Evolutionary conservation across 35 echinoderm and acorn worm genomes (phyloP), one percentile per base, ranked within the genome.

Genomic region (Heliocidaris erythrogramma): DNA sequence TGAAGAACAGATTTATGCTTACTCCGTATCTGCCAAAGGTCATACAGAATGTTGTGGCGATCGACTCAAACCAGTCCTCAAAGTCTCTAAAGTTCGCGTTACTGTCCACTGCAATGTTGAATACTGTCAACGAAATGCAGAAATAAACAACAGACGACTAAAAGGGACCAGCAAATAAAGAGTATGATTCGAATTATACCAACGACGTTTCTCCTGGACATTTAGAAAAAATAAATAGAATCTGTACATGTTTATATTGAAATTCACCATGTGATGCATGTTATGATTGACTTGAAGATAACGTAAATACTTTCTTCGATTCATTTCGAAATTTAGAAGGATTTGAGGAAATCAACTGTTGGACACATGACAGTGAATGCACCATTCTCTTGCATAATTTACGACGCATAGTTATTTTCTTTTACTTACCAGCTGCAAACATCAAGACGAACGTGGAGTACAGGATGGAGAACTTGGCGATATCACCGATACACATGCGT

Each of bases 371-470:
- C 52, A 56, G 11, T 12, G 5, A 56, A 10, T 56, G 13, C 10
- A 56, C 52, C 14, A 56, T 56, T 56, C 13, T 13, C 2, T 56
- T 56, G 52, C 9, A 7, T 13, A n/a, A 5, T 0, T 27, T 27
- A 78, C 18, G 21, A 8, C 7, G 65, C 0, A n/a, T 24, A 42
- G 35, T 42, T 3, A 84, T 84, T 29, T 84, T 18, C 69, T 84
- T 4, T 84, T 16, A 48, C 94, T 94, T 90, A 99, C 98, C 98
- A 93, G 61, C 96, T 17, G 94, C 93, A 94, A 99, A 99, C 95
- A 97, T 97, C 31, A 86, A 95, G 30, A 99, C 61, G 93, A 97
- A 97, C 17, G 94, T 99, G 27, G 85, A 30, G 86, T 96, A 99
- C 35, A 99, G 96, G 59, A 99, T 94, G 50, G 93, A 93, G 42